Conservation (phyloP, 2,113 vertebrate species). For the Neotoma lepida region DNA sequence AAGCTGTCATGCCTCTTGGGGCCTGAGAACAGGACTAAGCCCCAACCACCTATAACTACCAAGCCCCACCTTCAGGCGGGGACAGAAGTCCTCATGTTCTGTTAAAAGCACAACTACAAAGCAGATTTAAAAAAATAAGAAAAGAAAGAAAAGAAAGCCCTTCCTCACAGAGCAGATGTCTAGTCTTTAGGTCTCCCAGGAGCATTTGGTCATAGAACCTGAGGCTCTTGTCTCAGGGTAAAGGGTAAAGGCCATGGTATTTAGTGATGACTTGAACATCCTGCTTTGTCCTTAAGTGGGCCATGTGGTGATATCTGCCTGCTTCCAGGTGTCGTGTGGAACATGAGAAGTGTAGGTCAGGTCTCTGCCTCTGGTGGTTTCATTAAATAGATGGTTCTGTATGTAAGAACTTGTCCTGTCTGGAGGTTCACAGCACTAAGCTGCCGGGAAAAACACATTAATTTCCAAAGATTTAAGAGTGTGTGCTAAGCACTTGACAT, state of each 20-base stretch:
- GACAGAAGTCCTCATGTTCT: background rate
- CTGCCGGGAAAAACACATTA: background rate
- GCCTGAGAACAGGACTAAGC: background rate
- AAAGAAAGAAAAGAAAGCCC: background rate
- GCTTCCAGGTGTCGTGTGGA: rapidly evolving
- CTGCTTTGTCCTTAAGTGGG: background rate
- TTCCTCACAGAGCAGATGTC: background rate
- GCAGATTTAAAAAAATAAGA: background rate
- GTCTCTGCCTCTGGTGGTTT: background rate
- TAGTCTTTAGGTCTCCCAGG: background rate
- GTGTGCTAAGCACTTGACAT: rapidly evolving
- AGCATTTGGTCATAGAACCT: background rate
- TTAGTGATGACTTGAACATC: too few species aligned
- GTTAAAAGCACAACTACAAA: background rate
- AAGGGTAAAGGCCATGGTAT: background rate
- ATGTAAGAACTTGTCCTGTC: background rate
- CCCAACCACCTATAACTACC: background rate
- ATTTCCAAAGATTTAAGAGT: background rate
- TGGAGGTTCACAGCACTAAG: background rate
- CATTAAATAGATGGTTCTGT: background rate
- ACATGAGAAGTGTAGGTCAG: background rate
- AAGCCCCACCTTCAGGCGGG: background rate
- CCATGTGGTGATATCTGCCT: rapidly evolving
- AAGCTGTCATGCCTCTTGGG: background rate
- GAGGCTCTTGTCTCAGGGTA: background rate